Conservation (phyloP, 2,888 invertebrate species). For the Phengaris arion region DNA sequence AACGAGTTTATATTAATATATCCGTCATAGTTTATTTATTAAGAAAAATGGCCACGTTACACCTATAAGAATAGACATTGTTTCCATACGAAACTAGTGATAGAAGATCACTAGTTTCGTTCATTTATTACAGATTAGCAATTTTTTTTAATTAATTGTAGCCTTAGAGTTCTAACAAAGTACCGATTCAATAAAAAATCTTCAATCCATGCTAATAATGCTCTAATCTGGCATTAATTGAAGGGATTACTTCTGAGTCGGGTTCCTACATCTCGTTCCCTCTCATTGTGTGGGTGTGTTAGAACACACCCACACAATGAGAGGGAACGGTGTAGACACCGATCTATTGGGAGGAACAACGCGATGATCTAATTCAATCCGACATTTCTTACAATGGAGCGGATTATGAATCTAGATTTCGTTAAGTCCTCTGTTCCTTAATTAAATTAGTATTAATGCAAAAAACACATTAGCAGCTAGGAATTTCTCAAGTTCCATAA, state of each 20-base stretch:
- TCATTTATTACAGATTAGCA: neutral
- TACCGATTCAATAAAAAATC: neutral
- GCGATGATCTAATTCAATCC: conserved; percentile 6
- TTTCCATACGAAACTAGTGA: no score
- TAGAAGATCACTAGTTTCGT: no score
- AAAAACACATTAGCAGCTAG: no score
- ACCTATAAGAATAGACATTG: no score
- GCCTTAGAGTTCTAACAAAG: neutral
- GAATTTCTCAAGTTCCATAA: no score
- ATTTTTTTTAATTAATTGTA: neutral
- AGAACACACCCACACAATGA: neutral
- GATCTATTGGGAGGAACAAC: conserved; percentile 4
- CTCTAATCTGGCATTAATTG: conserved; percentile 60
- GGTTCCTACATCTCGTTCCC: neutral
- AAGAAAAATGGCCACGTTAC: no score
- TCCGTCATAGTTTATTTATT: no score
- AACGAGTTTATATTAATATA: no score
- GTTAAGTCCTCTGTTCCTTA: neutral
- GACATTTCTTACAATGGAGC: neutral
- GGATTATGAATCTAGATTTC: neutral
- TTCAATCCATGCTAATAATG: conserved; percentile 48
- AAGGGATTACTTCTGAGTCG: conserved; percentile 48
- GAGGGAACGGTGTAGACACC: neutral
- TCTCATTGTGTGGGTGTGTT: conserved; percentile 22
- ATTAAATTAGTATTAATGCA: neutral